A percentile compares a stretch with the other conserved stretches of the same genome.
Conservation (phyloP, 2,888 invertebrate genomes). For the Limnephilus rhombicus region DNA sequence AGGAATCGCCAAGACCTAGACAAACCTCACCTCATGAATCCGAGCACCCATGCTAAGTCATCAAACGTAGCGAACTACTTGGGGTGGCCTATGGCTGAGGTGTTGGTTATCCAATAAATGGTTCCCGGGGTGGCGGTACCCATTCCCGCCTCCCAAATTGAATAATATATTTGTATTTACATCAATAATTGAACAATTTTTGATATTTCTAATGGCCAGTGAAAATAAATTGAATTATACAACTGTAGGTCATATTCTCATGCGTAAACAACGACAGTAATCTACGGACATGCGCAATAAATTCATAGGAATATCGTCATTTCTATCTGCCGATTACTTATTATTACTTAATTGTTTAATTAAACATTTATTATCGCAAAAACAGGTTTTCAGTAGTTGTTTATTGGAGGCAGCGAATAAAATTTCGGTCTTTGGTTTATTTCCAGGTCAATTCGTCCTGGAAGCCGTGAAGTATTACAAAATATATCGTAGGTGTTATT, state of each 20-base stretch:
- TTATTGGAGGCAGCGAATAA: neutral
- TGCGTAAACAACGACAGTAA: neutral
- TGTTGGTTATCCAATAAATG: no score
- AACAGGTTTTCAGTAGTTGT: neutral
- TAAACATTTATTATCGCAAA: neutral
- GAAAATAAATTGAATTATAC: neutral
- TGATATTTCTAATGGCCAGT: neutral
- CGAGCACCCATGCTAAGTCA: no score
- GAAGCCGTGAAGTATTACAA: neutral
- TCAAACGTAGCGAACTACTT: no score
- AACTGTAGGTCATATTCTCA: neutral
- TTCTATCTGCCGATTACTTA: neutral
- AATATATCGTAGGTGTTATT: neutral
- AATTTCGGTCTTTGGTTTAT: neutral
- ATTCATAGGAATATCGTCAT: neutral
- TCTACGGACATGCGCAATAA: neutral
- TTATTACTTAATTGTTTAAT: neutral
- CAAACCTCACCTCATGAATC: no score
- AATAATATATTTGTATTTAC: no score
- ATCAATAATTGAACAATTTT: no score
- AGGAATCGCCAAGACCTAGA: no score
- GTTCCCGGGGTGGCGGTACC: no score
- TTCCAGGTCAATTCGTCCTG: neutral
- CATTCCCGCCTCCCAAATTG: no score
- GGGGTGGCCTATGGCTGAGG: no score